Evolutionary conservation across 2,113 vertebrate genomes (phyloP), one percentile per base, ranked within the genome.

Genomic region (Solenodon paradoxus): DNA sequence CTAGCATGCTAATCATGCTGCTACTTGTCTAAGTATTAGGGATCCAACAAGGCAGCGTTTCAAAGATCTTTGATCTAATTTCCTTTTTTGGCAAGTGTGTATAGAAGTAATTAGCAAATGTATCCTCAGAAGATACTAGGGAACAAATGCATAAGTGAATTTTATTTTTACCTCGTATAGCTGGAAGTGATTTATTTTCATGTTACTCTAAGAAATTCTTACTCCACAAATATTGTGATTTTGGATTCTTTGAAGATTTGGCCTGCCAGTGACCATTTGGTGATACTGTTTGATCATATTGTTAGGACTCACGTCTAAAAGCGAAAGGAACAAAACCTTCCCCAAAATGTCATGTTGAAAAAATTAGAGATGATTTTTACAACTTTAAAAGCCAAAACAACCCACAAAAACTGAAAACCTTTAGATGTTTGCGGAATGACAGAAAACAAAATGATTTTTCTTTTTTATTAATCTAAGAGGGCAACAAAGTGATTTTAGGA

Each of bases 1-100:
- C 63, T 79, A 84, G 45, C 45, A 68, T 74, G 81, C n/a, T 87
- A 88, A 71, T 89, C 92, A 71, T 96, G 96, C 42, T 92, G 55
- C 45, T 95, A 91, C 89, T 91, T 93, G 92, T 92, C 79, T 81
- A 93, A 92, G 81, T 84, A 78, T 64, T 93, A 86, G 89, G 71
- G 68, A 94, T 93, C 35, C 86, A 87, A 66, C 75, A 89, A 57
- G 42, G 51, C 57, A 87, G 47, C 26, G 75, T 91, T 95, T 83
- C 83, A 96, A 96, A 88, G 92, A 94, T 87, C 84, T 84, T 93
- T 82, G 66, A 96, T 92, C 80, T 83, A 84, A 57, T 97, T 97
- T 51, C 28, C 32, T 49, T 26, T 53, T 68, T 92, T 88, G 82
- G 79, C 82, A 93, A 88, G 22, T 86, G 8, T 90, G 47, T 51